phyloP scores from a whole-genome alignment of 2,888 invertebrate genomes.

The Scaptodrosophila latifasciaeformis region DNA sequence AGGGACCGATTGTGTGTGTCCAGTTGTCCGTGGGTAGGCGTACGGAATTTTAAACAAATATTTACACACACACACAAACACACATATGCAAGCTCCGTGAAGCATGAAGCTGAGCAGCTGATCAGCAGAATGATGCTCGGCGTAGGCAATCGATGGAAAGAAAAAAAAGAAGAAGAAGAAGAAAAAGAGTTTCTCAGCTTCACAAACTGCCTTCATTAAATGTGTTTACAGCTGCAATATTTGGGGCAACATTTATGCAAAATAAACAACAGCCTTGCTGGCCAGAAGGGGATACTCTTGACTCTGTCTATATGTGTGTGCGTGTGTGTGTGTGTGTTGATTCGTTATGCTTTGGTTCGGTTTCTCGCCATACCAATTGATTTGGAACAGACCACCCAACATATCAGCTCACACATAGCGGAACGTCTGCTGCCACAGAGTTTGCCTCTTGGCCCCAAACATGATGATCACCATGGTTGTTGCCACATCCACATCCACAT shows the following conservation, averaged over 20 bases:
- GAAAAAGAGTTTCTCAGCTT: constrained; percentile 4
- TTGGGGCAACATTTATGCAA: constrained; percentile 70
- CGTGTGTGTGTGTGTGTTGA: too few relatives aligned
- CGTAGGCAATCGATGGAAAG: constrained; percentile 12
- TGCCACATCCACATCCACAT: constrained; percentile 2
- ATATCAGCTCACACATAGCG: constrained; percentile 65
- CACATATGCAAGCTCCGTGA: background rate
- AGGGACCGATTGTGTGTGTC: constrained; percentile 32
- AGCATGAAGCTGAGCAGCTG: constrained; percentile 5
- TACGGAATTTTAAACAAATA: constrained; percentile 65
- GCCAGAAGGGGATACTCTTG: background rate
- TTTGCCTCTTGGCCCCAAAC: too few relatives aligned
- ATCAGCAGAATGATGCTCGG: constrained; percentile 26
- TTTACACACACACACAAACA: constrained; percentile 42
- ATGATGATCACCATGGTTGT: too few relatives aligned
- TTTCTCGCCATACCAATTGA: constrained; percentile 49
- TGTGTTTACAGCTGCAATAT: constrained; percentile 68
- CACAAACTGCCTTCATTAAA: constrained; percentile 42
- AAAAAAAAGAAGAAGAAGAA: background rate
- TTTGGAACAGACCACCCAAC: constrained; percentile 69
- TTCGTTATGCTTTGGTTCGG: background rate
- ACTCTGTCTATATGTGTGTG: too few relatives aligned
- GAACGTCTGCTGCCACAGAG: constrained; percentile 47
- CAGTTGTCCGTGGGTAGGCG: constrained; percentile 26
- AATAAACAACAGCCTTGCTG: constrained; percentile 48